These are phyloP conservation scores for Graphium colonna DNA, from an alignment of 2,888 invertebrate genomes.

Conservation along the genomic window DNA sequence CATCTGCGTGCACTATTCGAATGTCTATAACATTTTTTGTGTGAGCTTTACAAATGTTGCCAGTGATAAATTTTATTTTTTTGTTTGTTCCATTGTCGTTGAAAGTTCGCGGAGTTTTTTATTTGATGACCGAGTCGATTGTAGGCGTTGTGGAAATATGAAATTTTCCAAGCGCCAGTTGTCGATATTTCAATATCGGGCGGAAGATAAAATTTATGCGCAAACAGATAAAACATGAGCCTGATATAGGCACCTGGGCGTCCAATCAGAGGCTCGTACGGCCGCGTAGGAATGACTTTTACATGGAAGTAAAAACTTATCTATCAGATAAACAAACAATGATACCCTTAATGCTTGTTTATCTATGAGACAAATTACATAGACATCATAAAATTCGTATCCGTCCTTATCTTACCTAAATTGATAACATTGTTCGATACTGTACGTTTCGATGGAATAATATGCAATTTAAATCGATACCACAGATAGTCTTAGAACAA, in stretches of 20 bases:
- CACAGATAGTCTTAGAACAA: no score
- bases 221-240: slow-evolving; percentile 23
- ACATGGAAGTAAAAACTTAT: slow-evolving; percentile 31
- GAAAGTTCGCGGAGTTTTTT: neutral
- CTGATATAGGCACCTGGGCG: slow-evolving; percentile 28
- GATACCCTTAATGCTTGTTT: slow-evolving; percentile 5
- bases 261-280: slow-evolving; percentile 28
- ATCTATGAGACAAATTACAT: slow-evolving; percentile 19
- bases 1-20: no score
- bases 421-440: slow-evolving; percentile 14
- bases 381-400: slow-evolving; percentile 14
- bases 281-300: slow-evolving; percentile 23
- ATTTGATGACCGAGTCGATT: neutral
- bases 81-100: neutral
- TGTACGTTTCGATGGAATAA: slow-evolving; percentile 4
- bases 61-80: no score
- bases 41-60: no score
- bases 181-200: slow-evolving; percentile 12
- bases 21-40: no score
- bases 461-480: no score
- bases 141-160: neutral
- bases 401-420: slow-evolving; percentile 14
- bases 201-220: slow-evolving; percentile 15
- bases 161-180: slow-evolving; percentile 7
- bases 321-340: slow-evolving; percentile 27